These are phyloP conservation scores for Linurgus olivaceus DNA, from an alignment of 2,797 vertebrate genomes.

Conservation along the genomic window DNA sequence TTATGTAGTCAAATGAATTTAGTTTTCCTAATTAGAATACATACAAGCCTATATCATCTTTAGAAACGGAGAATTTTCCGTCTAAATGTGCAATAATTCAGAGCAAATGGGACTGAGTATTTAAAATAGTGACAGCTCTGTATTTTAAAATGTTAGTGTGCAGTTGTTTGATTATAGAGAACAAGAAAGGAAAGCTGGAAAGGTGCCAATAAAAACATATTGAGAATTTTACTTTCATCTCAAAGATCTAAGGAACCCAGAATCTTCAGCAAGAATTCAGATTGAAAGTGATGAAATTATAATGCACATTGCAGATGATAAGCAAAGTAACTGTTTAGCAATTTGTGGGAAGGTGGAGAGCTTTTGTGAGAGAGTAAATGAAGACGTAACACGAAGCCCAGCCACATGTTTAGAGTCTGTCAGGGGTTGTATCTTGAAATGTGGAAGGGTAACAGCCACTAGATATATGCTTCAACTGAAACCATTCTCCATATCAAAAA, in stretches of 20 bases:
- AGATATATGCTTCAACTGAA: not conserved
- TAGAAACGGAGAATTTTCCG: conserved; percentile 8
- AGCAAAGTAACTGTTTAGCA: conserved; percentile 30
- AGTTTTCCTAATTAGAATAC: conserved; percentile 20
- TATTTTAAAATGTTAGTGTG: not conserved
- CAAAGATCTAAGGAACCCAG: not conserved
- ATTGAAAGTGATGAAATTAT: conserved; percentile 20
- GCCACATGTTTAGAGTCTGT: not conserved
- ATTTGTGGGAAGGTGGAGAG: not conserved
- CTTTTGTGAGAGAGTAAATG: not conserved
- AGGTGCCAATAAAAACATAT: not conserved
- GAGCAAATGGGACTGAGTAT: not conserved
- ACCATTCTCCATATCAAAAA: not conserved
- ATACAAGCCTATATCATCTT: not conserved
- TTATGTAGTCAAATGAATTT: conserved; percentile 6
- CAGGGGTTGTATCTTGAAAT: not conserved
- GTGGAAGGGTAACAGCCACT: not conserved
- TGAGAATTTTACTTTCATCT: conserved; percentile 33
- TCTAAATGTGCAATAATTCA: conserved; percentile 35
- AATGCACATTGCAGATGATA: not conserved
- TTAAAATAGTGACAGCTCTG: conserved; percentile 12
- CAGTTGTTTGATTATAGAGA: conserved; percentile 12
- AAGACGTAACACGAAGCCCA: not conserved
- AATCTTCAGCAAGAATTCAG: conserved; percentile 20
- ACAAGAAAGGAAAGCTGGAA: not conserved